Base-by-base conservation (phyloP, 2,888 invertebrate genomes). In the Cantharis rufa region DNA sequence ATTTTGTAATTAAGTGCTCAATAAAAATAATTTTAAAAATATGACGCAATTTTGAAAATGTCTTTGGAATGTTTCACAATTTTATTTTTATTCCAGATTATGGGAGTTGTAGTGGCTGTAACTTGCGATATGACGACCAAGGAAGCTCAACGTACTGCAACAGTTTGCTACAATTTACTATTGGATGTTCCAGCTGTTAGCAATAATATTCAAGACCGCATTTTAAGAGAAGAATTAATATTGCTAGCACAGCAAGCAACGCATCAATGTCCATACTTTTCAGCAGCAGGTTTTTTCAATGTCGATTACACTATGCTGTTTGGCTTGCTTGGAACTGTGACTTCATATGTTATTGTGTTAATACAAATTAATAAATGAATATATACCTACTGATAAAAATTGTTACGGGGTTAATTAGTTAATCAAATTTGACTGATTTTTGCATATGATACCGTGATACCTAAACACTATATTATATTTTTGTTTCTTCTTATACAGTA, bases 81-180 rank as follows among this genome's bases (percentile, higher is more conserved):
- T 13, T 66, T 18, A 18, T 75, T 62, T 15, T 63, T 70, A 72
- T 80, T 83, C 48, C 71, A 82, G 81, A 62, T 80, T n/a, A 73
- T 81, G 71, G 77, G 79, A 13, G 75, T 81, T 10, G 66, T 80
- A 16, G 66, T 83, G 13, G 81, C 82, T 15, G 71, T 73, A 10
- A 72, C 80, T 61, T 82, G 83, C 62, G 81, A 82, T 18, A 70
- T 74, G 16, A 73, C 81, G 15, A 76, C 79, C 11, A 79, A 79
- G 69, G 83, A 83, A 78, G 80, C 80, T 10, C 79, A 76, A 24
- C 75, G 77, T 69, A 82, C 82, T 10, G 74, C 81, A 5, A 75
- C 78, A 3, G 80, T 82, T 24, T 80, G 80, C 69, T 82, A 80
- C 63, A 80, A 76, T 62, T 69, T 82, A 15, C 74, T 83, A 3